Conservation (phyloP, 2,888 invertebrate species). For the Scaptomyza polygonia region DNA sequence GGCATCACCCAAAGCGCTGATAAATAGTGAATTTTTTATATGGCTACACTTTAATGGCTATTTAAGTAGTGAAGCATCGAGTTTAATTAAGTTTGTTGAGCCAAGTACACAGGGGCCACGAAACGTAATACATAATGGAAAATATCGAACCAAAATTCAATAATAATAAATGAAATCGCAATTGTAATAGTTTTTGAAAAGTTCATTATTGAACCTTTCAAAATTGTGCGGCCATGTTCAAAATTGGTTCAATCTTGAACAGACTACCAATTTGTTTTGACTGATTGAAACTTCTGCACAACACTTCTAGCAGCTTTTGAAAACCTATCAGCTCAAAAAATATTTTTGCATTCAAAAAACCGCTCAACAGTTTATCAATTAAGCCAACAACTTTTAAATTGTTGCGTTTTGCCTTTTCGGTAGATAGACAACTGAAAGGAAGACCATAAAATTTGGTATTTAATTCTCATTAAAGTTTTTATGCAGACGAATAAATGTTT, state of each 20-base stretch:
- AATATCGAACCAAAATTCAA: background rate
- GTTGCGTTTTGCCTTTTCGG: background rate
- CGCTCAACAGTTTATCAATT: background rate
- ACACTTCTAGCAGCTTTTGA: background rate
- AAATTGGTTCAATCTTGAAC: background rate
- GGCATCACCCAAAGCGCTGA: slow-evolving; percentile 14
- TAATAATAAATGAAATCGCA: slow-evolving; percentile 24
- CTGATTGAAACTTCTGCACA: background rate
- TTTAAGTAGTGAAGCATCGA: slow-evolving; percentile 13
- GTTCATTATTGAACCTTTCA: slow-evolving; percentile 12
- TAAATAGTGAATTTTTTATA: slow-evolving; percentile 49
- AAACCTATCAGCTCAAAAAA: background rate
- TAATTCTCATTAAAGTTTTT: background rate
- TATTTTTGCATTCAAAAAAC: background rate
- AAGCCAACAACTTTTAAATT: background rate
- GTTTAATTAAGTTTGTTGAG: slow-evolving; percentile 49
- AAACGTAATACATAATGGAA: slow-evolving; percentile 20
- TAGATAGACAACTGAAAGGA: background rate
- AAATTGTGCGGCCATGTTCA: slow-evolving; percentile 1
- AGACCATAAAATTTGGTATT: background rate
- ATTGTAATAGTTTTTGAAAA: slow-evolving; percentile 56
- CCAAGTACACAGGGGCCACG: slow-evolving; percentile 28
- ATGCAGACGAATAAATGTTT: background rate
- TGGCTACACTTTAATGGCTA: slow-evolving; percentile 27
- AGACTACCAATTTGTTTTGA: background rate